phyloP scores from a whole-genome alignment of 2,888 invertebrate genomes.

The Nowickia ferox region DNA sequence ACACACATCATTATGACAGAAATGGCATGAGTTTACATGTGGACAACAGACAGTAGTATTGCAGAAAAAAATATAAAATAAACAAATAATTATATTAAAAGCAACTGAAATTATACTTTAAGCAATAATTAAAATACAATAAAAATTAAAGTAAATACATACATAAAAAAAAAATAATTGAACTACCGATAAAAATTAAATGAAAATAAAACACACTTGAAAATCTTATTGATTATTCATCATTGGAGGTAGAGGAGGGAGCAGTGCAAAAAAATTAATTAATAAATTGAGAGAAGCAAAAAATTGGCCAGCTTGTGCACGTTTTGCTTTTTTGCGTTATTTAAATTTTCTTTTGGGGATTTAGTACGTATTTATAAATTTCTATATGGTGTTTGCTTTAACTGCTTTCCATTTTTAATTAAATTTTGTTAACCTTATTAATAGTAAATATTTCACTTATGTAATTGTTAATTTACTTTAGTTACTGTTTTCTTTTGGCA shows the following conservation, averaged over 20 bases:
- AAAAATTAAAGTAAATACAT: slow-evolving; percentile 49
- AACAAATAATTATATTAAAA: slow-evolving; percentile 48
- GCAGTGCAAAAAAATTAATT: slow-evolving; percentile 49
- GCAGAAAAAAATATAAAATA: slow-evolving; percentile 22
- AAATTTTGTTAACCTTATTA: slow-evolving; percentile 51
- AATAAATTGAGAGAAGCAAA: slow-evolving; percentile 15
- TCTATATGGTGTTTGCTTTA: slow-evolving; percentile 63
- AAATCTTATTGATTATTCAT: slow-evolving; percentile 39
- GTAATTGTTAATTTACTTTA: slow-evolving; percentile 20
- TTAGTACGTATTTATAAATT: slow-evolving; percentile 23
- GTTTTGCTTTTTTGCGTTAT: slow-evolving; percentile 48
- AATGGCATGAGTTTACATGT: slow-evolving; percentile 59
- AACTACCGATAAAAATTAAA: slow-evolving; percentile 18
- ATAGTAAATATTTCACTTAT: slow-evolving; percentile 32
- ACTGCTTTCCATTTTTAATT: slow-evolving; percentile 61
- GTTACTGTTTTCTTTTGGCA: slow-evolving; percentile 32
- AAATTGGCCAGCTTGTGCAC: slow-evolving; percentile 57
- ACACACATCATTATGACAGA: slow-evolving; percentile 48
- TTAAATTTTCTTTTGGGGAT: slow-evolving; percentile 33
- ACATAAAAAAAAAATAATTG: slow-evolving; percentile 32
- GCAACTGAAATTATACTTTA: slow-evolving; percentile 52
- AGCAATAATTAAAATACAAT: slow-evolving; percentile 50
- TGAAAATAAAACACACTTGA: slow-evolving; percentile 38
- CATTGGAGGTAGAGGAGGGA: slow-evolving; percentile 27
- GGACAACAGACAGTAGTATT: slow-evolving; percentile 56